These are phyloP conservation scores for Luperina nickerlii DNA, from an alignment of 2,888 invertebrate genomes.

Conservation along the genomic window DNA sequence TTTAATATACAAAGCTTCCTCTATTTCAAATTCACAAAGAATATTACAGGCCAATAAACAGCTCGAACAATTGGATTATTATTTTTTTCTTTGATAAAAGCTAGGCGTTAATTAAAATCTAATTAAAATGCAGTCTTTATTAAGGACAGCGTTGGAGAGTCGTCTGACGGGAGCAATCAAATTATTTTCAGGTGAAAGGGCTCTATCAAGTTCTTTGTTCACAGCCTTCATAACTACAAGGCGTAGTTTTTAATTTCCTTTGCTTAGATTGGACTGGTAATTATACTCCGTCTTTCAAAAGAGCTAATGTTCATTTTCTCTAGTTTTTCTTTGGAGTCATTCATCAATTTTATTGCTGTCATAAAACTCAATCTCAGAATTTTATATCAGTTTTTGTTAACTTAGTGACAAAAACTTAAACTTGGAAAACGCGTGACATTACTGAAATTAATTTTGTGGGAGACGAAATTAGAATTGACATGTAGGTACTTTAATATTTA, in stretches of 20 bases:
- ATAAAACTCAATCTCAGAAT: neutral
- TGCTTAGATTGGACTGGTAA: neutral
- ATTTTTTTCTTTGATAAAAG: slow-evolving; percentile 1
- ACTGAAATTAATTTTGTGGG: neutral
- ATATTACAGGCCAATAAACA: slow-evolving; percentile 23
- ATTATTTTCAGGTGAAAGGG: slow-evolving; percentile 58
- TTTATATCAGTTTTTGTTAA: neutral
- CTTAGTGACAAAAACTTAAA: neutral
- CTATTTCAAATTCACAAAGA: slow-evolving; percentile 8
- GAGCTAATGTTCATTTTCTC: slow-evolving; percentile 8
- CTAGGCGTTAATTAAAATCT: slow-evolving; percentile 60
- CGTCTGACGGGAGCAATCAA: slow-evolving; percentile 55
- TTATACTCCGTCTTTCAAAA: neutral
- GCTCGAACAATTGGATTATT: slow-evolving; percentile 9
- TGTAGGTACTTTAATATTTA: neutral
- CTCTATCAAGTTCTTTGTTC: slow-evolving; percentile 49
- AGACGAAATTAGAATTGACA: neutral
- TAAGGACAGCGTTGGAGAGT: slow-evolving; percentile 49
- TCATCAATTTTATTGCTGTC: slow-evolving; percentile 12
- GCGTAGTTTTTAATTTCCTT: slow-evolving; percentile 43
- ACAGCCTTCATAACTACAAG: slow-evolving; percentile 10
- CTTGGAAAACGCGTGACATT: neutral
- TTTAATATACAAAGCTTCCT: neutral
- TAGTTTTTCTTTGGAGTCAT: neutral
- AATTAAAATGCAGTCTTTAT: slow-evolving; percentile 63